Percentiles rank a stretch among this genome's conserved stretches.
phyloP scores from a whole-genome alignment of 1,140 invertebrate species.

The Drosophila sproati region DNA sequence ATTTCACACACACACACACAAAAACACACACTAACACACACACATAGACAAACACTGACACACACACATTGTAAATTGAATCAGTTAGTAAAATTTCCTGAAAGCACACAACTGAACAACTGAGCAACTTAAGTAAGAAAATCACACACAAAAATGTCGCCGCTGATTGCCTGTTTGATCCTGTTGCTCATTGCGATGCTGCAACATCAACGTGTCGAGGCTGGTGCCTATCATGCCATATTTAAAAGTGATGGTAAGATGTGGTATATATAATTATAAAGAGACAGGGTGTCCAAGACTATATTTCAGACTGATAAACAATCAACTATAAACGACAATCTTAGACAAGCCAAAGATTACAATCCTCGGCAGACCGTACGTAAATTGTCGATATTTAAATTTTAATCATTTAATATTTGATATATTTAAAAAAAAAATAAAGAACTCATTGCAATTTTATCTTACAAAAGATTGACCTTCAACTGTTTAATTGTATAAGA shows the following conservation, averaged over 20 bases:
- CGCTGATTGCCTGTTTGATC: constrained; percentile 8
- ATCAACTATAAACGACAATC: too few species aligned
- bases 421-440: not conserved
- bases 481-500: too few species aligned
- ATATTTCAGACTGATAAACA: too few species aligned
- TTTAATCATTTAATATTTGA: too few species aligned
- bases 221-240: constrained; percentile 9
- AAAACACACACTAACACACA: constrained; percentile 12
- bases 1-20: constrained; percentile 31
- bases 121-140: not conserved
- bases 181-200: constrained; percentile 28
- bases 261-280: not conserved
- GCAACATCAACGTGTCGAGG: not conserved
- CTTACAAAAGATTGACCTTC: too few species aligned
- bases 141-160: constrained; percentile 41
- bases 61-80: constrained; percentile 54
- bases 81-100: constrained; percentile 62
- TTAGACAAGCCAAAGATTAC: too few species aligned
- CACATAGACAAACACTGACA: constrained; percentile 17
- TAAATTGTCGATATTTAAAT: too few species aligned
- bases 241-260: constrained; percentile 28
- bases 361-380: too few species aligned
- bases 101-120: constrained; percentile 4
- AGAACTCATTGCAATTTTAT: too few species aligned
- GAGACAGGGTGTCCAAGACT: too few species aligned